phyloP scores from a whole-genome alignment of 2,888 invertebrate species.

The Ectemnius lituratus region DNA sequence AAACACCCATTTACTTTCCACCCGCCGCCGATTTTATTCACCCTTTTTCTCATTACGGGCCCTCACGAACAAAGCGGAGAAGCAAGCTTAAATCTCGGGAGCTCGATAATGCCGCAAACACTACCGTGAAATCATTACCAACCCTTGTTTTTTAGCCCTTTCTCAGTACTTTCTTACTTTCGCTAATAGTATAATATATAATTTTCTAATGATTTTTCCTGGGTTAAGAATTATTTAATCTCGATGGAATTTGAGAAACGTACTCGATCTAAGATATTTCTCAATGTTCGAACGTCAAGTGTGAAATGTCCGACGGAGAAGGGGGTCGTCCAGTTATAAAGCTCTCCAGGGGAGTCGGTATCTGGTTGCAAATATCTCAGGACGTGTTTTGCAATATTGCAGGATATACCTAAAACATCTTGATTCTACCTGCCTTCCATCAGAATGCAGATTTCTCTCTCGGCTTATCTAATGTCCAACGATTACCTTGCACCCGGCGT shows the following conservation, averaged over 20 bases:
- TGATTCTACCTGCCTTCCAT: no score
- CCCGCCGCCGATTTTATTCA: constrained; percentile 37
- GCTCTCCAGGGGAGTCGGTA: no score
- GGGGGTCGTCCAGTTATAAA: no score
- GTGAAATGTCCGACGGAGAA: no score
- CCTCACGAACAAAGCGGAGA: constrained; percentile 15
- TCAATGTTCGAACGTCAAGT: no score
- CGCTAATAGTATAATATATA: not conserved
- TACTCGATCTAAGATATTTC: no score
- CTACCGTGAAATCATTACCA: not conserved
- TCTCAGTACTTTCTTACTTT: not conserved
- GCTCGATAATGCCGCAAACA: constrained; percentile 5
- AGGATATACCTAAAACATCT: no score
- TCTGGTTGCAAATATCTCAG: no score
- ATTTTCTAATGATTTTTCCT: not conserved
- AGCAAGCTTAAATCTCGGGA: constrained; percentile 21
- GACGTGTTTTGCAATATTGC: no score
- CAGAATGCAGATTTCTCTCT: no score
- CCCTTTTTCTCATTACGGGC: constrained; percentile 26
- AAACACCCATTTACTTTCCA: constrained; percentile 54
- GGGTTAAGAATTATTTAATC: constrained; percentile 34
- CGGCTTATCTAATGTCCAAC: no score
- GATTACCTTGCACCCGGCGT: constrained; percentile 4
- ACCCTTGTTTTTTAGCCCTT: not conserved
- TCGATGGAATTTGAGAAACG: no score